Base-by-base conservation (phyloP, 2,113 vertebrate genomes). In the Alosa alosa region DNA sequence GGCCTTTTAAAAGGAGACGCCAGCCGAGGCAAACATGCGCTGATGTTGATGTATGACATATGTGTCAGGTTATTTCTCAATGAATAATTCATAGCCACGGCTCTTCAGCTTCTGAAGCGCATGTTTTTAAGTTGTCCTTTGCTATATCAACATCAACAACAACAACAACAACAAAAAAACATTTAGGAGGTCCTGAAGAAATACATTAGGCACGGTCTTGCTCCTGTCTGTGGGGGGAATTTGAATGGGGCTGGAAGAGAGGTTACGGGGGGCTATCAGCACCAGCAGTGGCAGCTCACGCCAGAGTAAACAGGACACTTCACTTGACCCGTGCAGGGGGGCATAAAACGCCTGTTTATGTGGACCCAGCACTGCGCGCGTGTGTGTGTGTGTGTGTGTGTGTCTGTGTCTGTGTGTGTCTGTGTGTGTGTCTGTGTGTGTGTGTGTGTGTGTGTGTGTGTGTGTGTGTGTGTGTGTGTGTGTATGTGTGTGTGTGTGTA, bases 331-430 rank as follows among this genome's bases (percentile, higher is more conserved):
- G 0, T 1, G 11, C 72, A 78, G 31, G 13, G 31, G 72, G 4
- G 31, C 31, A 78, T 13, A 39, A 15, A 78, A 3, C n/a, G 60
- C 7, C 22, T 25, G 31, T 78, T 36, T 60, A 6, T 60, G 55
- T 60, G 4, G 4, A 55, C 52, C 52, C 1, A 25, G 60, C 22
- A 7, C n/a, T 87, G 78, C 89, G 68, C 82, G 72, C 78, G 89
- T 87, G 57, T 84, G 49, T 78, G 20, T 82, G 87, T 20, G 87
- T 84, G 75, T 83, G 55, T 88, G 44, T 36, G 50, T 84, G 84
- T 85, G 46, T 86, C 64, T 64, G 46, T 1, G 49, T 46, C 0
- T 7, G 47, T 86, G 75, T 64, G 46, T 1, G 49, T 46, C 0
- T 7, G 47, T 60, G n/a, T 85, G 36, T 4, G 31, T 84, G 82